Evolutionary conservation across 2,888 invertebrate genomes (phyloP), one percentile per base, ranked within the genome.

Genomic region (Idaea dimidiata): DNA sequence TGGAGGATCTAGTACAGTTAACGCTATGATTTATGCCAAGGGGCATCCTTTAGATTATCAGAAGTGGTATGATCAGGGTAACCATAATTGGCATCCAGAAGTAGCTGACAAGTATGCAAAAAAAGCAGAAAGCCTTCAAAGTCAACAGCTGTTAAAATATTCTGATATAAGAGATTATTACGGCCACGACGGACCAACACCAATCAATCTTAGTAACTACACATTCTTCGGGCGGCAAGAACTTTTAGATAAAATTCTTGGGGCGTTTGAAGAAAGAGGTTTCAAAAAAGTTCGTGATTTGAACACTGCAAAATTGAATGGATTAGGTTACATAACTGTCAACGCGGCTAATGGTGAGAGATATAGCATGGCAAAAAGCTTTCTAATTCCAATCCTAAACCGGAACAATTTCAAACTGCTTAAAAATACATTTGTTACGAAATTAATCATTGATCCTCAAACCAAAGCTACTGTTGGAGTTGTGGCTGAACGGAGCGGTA

Each of bases 1-100:
- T 17, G 96, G 96, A 17, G 98, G 98, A 0, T 95, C 95, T 16
- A 97, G 97, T 76, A 24, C 24, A 24, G 16, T 55, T 16, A 55
- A 55, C 55, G 16, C 16, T 16, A 1, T 55, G 17, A 55, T 55
- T 55, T 55, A 55, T 55, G 55, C 16, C 55, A 16, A n/a, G 16
- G 55, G 55, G 0, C 53, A 53, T 53, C n/a, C 53, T n/a, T 14
- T 53, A 53, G 53, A 53, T 53, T 24, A 24, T 24, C 24, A 24
- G 24, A 24, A 24, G 24, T 95, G 95, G 95, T 86, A 85, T 14
- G 74, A 82, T 0, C 76, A 80, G 14, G 94, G 94, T 1, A 94
- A 94, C 63, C 57, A 72, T 0, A 93, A 93, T 6, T 95, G 95
- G 95, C 68, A 72, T 58, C 93, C 93, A 70, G 74, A 91, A 54